These are phyloP conservation scores for Cottus gobio DNA, from an alignment of 2,113 vertebrate species.

Conservation along the genomic window DNA sequence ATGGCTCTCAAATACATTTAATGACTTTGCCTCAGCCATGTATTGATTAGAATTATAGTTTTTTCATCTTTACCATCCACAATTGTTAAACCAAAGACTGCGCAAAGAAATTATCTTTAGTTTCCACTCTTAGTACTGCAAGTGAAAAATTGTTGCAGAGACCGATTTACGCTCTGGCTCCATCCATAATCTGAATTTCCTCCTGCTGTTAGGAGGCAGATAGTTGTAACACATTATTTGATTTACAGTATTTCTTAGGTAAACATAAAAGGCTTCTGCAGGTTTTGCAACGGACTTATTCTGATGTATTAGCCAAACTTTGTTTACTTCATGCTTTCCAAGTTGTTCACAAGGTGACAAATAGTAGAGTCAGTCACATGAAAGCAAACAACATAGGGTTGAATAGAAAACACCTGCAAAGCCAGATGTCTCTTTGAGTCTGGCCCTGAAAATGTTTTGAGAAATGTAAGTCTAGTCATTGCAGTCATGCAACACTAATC, in stretches of 20 bases:
- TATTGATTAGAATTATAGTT: background rate
- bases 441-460: constrained; percentile 2
- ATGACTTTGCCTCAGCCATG: constrained; percentile 1
- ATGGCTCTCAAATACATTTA: background rate
- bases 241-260: constrained; percentile 8
- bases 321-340: constrained; percentile 12
- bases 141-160: background rate
- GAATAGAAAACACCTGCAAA: constrained; percentile 42
- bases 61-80: background rate
- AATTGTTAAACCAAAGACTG: constrained; percentile 14
- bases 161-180: constrained; percentile 4
- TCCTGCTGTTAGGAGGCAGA: background rate
- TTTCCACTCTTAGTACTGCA: background rate
- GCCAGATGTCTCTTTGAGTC: constrained; percentile 21
- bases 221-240: background rate
- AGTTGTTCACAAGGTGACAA: constrained; percentile 11
- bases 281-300: background rate
- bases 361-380: background rate
- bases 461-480: constrained; percentile 20
- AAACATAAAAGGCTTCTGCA: background rate
- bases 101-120: background rate
- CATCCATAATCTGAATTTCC: background rate
- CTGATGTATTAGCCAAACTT: background rate
- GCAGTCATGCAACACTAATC: constrained; percentile 17
- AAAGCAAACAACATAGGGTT: background rate